These are phyloP conservation scores for Limnothrissa miodon DNA, from an alignment of 2,113 vertebrate species.

Conservation along the genomic window DNA sequence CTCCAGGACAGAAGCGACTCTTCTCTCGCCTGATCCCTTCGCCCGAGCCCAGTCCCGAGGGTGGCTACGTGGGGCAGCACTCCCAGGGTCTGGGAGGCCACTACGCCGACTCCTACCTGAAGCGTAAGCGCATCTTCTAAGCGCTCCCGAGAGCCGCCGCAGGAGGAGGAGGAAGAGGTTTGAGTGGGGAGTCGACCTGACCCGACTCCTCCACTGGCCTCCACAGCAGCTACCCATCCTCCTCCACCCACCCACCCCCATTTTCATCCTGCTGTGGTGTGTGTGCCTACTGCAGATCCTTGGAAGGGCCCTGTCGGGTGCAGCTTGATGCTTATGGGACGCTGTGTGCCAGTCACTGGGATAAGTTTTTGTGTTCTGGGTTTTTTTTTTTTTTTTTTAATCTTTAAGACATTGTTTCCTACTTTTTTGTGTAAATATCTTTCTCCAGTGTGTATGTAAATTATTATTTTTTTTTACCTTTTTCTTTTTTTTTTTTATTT, in stretches of 20 bases:
- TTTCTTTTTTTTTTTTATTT: constrained; percentile 27
- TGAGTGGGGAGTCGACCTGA: neutral
- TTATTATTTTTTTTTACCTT: constrained; percentile 49
- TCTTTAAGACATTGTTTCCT: neutral
- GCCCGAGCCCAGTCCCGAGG: constrained; percentile 88
- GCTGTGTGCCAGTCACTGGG: neutral
- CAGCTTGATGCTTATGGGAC: neutral
- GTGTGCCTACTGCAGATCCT: neutral
- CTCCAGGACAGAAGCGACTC: constrained; percentile 86
- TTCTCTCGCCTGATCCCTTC: constrained; percentile 88
- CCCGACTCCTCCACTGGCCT: neutral
- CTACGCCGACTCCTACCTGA: constrained; percentile 92
- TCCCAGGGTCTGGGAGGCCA: constrained; percentile 91
- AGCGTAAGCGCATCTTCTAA: constrained; percentile 90
- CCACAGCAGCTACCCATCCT: neutral
- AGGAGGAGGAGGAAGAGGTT: neutral
- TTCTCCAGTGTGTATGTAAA: constrained; percentile 59
- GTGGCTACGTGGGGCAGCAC: constrained; percentile 88
- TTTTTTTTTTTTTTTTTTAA: neutral
- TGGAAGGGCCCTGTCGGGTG: neutral
- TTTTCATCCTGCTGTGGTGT: neutral
- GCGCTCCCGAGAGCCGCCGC: neutral
- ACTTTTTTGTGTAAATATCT: constrained; percentile 55
- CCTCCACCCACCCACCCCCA: neutral
- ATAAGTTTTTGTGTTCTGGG: neutral